Evolutionary conservation across 2,113 vertebrate genomes (phyloP).

Genomic region (Neogobius melanostomus): DNA sequence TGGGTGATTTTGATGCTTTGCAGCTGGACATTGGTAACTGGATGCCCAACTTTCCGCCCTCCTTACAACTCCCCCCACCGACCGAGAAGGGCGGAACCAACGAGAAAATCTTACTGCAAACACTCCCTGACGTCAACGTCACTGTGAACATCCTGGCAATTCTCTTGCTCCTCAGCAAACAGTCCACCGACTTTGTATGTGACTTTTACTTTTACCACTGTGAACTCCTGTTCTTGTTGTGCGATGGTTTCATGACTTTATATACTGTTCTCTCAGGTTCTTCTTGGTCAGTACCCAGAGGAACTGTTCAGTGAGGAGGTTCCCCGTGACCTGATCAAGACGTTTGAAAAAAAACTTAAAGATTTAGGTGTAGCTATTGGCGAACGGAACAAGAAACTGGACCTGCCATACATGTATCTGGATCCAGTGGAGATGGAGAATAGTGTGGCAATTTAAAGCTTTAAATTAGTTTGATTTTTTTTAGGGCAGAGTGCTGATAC

Average conservation of each 20-base stretch:
- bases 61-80: conserved; percentile 58
- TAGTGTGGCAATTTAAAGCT: not conserved
- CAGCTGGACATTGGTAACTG: conserved; percentile 61
- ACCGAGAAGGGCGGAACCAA: conserved; percentile 53
- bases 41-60: conserved; percentile 65
- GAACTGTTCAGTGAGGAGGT: conserved; percentile 28
- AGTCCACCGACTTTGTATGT: conserved; percentile 63
- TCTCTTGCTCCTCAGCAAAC: conserved; percentile 53
- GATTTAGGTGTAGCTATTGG: conserved; percentile 3
- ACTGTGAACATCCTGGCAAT: conserved; percentile 37
- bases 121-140: conserved; percentile 38
- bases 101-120: conserved; percentile 38
- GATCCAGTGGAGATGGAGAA: conserved; percentile 4
- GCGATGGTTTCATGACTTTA: not conserved
- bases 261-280: conserved; percentile 11
- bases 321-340: conserved; percentile 11
- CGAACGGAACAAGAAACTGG: not conserved
- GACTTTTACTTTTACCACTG: not conserved
- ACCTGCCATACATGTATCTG: conserved; percentile 37
- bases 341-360: conserved; percentile 29
- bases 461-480: too few species aligned
- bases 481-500: too few species aligned
- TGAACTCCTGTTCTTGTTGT: not conserved
- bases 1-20: not conserved
- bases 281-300: conserved; percentile 27